phyloP scores from a whole-genome alignment of 2,113 vertebrate genomes.

The Halcyon malimbica region DNA sequence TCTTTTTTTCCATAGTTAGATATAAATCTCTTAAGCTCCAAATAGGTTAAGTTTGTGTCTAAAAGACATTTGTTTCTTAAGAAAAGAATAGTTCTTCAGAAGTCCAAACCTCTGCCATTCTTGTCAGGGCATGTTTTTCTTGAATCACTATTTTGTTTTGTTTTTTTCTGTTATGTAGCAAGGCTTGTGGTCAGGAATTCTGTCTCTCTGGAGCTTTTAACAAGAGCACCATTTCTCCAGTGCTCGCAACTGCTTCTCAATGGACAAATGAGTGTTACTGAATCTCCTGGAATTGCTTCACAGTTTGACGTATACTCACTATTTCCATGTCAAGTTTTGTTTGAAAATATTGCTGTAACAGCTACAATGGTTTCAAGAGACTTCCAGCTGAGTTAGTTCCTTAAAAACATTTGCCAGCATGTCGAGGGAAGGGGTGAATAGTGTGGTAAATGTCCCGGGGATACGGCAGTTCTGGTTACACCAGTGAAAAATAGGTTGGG shows the following conservation, averaged over 20 bases:
- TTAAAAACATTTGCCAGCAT: neutral
- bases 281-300: constrained; percentile 25
- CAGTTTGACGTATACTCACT: neutral
- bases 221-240: neutral
- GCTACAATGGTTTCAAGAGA: neutral
- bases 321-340: neutral
- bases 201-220: constrained; percentile 9
- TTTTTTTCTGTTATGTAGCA: constrained; percentile 20
- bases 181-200: constrained; percentile 49
- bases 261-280: neutral
- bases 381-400: neutral
- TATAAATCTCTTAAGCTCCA: neutral
- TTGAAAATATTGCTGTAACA: constrained; percentile 7
- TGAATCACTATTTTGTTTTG: constrained; percentile 24
- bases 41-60: neutral
- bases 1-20: neutral
- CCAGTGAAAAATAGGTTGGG: neutral
- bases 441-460: neutral
- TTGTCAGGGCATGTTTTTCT: constrained; percentile 19
- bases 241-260: constrained; percentile 24
- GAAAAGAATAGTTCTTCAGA: neutral
- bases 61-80: neutral
- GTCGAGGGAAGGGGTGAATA: neutral
- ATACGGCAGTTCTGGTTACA: neutral
- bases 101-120: neutral